Evolutionary conservation across 2,113 vertebrate species (phyloP), one percentile per base, ranked within the genome.

Genomic region (Podilymbus podiceps): DNA sequence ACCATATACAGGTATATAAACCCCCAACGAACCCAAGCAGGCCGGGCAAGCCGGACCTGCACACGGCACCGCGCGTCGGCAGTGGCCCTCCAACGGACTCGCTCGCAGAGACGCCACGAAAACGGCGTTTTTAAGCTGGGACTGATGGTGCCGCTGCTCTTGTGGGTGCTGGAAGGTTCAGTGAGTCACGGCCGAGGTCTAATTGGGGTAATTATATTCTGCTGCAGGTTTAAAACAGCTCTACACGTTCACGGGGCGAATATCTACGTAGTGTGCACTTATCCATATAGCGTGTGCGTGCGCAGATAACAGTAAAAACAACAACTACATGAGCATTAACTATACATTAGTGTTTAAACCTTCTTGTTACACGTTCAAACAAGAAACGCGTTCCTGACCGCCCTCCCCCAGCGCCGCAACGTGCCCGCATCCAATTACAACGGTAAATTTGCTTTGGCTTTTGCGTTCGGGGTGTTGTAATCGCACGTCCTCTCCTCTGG

Each of bases 41-140:
- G 33, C 11, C 30, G 50, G 44, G 46, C 53, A 2, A 35, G 42
- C 33, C 75, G 28, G 78, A 33, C 21, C 75, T 2, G 27, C 12
- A 3, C 0, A 2, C 58, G 24, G 55, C 56, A 25, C 19, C 59
- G 6, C 1, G 4, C 9, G 0, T 5, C 17, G 1, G 1, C 55
- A 0, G 27, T 0, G 15, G 72, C 38, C 33, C 33, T 50, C 35
- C 5, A 2, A 22, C 13, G 2, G 19, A 4, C 30, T 22, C 12
- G 0, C 31, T 14, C 6, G 6, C 40, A 30, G 31, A 16, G 6
- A 12, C 17, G 4, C 33, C 3, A 0, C 5, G 30, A 27, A 53
- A 52, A 52, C 0, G 7, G 10, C 8, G 11, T 7, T 53, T 75
- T 72, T 25, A 22, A 47, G 46, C 46, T 1, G 1, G 64, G 44